These are phyloP conservation scores for Eristalis pertinax DNA, from an alignment of 2,888 invertebrate genomes.

Conservation along the genomic window DNA sequence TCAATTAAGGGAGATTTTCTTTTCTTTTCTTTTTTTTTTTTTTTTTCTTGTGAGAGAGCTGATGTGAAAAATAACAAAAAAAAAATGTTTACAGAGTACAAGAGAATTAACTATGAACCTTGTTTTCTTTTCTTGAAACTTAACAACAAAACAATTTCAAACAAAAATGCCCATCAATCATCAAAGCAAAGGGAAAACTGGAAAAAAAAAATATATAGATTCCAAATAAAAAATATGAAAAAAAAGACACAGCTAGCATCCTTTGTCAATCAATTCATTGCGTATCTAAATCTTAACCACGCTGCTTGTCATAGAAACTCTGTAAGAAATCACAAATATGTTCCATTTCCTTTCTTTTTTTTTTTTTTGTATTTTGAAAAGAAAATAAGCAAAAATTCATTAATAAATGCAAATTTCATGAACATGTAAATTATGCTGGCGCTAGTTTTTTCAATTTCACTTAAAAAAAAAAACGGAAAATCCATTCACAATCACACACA, in stretches of 20 bases:
- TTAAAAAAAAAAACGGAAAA: too few species aligned
- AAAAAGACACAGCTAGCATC: too few species aligned
- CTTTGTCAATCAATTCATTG: too few species aligned
- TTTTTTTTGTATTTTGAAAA: too few species aligned
- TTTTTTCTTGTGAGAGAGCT: constrained; percentile 15
- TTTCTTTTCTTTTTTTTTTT: neutral
- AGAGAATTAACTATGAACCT: neutral
- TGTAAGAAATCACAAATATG: neutral
- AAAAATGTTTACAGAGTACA: neutral
- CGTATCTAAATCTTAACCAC: neutral
- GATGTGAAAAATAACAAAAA: constrained; percentile 1
- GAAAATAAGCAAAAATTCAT: neutral
- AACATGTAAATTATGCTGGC: constrained; percentile 47
- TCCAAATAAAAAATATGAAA: too few species aligned
- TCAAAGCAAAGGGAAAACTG: too few species aligned
- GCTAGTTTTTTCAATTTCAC: constrained; percentile 52
- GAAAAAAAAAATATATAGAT: neutral
- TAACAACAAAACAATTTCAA: too few species aligned
- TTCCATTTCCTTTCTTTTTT: too few species aligned
- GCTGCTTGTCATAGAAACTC: neutral
- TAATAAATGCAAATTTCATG: constrained; percentile 25
- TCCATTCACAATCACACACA: neutral
- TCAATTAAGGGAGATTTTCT: neutral
- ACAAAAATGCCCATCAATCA: too few species aligned
- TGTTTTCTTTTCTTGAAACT: neutral